These are phyloP conservation scores for Druon quercuslanigerum DNA, from an alignment of 1,140 invertebrate genomes.

Conservation along the genomic window DNA sequence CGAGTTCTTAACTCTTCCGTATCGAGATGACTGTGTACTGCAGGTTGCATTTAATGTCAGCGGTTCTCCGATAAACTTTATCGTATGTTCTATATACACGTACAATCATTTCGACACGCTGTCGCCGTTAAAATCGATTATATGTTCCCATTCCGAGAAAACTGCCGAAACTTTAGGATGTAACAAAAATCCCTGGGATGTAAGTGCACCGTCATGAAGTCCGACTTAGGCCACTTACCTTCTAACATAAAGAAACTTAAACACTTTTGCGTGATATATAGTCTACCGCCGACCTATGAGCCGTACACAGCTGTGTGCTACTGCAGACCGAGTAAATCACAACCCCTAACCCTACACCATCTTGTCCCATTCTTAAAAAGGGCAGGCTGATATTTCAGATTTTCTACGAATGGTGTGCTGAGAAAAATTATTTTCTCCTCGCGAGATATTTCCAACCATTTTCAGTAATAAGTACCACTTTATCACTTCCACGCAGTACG, in stretches of 20 bases:
- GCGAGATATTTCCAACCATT: not conserved
- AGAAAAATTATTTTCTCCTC: not conserved
- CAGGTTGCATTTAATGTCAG: slow-evolving; percentile 17
- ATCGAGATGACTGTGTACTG: slow-evolving; percentile 5
- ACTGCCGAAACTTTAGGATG: slow-evolving; percentile 15
- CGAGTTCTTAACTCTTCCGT: slow-evolving; percentile 13
- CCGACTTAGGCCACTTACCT: slow-evolving; percentile 23
- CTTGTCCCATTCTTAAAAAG: not conserved
- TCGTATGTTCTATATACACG: not conserved
- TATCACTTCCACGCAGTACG: not conserved
- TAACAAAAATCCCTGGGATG: slow-evolving; percentile 24
- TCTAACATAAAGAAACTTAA: slow-evolving; percentile 24
- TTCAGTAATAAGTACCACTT: not conserved
- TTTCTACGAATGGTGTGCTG: not conserved
- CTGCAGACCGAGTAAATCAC: slow-evolving; percentile 16
- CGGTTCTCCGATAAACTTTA: slow-evolving; percentile 27
- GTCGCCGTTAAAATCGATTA: slow-evolving; percentile 24
- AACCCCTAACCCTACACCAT: slow-evolving; percentile 14
- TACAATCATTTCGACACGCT: slow-evolving; percentile 27
- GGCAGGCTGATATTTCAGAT: not conserved
- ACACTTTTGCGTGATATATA: slow-evolving; percentile 30
- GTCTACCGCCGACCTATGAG: slow-evolving; percentile 14
- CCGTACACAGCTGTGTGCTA: slow-evolving; percentile 13
- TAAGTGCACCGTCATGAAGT: slow-evolving; percentile 19
- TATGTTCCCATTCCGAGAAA: not conserved